A percentile compares a stretch with the other conserved stretches of the same genome.
phyloP scores from a whole-genome alignment of 2,113 vertebrate genomes.

The Myotis brandtii region DNA sequence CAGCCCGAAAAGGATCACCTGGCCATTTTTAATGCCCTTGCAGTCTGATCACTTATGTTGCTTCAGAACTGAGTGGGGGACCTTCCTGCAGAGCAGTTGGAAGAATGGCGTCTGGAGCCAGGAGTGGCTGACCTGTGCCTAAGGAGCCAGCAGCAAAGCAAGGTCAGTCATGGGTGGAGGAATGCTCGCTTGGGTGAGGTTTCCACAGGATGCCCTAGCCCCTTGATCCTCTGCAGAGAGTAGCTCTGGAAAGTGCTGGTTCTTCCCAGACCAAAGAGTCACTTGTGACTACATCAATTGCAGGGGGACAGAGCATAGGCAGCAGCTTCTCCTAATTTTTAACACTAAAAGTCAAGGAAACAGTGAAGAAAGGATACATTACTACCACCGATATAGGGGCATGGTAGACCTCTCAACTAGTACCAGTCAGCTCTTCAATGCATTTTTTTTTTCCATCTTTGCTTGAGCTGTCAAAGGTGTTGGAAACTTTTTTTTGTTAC shows the following conservation, averaged over 20 bases:
- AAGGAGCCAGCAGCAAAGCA: background rate
- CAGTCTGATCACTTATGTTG: slow-evolving; percentile 31
- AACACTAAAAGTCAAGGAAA: slow-evolving; percentile 73
- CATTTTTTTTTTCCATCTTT: background rate
- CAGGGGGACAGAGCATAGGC: background rate
- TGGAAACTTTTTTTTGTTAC: background rate
- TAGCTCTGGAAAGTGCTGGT: background rate
- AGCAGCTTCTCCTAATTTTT: slow-evolving; percentile 28
- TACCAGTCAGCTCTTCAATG: background rate
- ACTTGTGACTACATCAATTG: background rate
- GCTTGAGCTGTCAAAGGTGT: slow-evolving; percentile 9
- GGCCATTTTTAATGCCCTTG: background rate
- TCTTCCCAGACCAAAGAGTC: slow-evolving; percentile 72
- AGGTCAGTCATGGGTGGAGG: background rate
- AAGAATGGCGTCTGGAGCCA: background rate
- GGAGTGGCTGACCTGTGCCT: background rate
- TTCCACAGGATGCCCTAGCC: background rate
- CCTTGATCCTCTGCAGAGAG: background rate
- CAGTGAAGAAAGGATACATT: background rate
- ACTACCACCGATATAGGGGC: background rate
- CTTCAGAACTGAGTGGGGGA: background rate
- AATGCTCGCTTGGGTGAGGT: background rate
- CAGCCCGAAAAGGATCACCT: background rate
- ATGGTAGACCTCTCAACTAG: background rate
- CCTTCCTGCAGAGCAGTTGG: slow-evolving; percentile 22